A percentile compares a stretch with the other conserved stretches of the same genome.
Evolutionary conservation across 2,888 invertebrate genomes (phyloP).

Genomic region (Phalangium opilio): DNA sequence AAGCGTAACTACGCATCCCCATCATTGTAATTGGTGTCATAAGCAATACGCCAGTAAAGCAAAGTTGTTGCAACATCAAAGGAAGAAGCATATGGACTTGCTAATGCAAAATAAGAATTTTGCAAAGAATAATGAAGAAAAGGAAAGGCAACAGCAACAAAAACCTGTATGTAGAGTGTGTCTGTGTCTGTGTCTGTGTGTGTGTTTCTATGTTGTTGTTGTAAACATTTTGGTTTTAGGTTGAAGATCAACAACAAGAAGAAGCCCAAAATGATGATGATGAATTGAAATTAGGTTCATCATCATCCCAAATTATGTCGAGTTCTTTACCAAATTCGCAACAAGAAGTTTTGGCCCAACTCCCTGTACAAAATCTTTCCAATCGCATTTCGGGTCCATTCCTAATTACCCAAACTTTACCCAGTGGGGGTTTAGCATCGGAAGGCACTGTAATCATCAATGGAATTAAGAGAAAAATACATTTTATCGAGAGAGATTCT

Average conservation of each 20-base stretch:
- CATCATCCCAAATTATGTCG: too few species aligned
- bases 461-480: conserved; percentile 13
- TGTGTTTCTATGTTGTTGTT: too few species aligned
- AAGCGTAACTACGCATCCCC: conserved; percentile 51
- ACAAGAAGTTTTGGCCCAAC: not conserved
- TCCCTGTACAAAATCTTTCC: too few species aligned
- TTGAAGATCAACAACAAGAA: too few species aligned
- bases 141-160: too few species aligned
- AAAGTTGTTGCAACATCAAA: conserved; percentile 38
- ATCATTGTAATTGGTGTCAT: conserved; percentile 62
- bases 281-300: too few species aligned
- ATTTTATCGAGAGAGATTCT: conserved; percentile 13
- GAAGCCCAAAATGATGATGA: too few species aligned
- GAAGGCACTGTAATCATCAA: conserved; percentile 12
- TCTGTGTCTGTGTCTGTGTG: too few species aligned
- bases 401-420: conserved; percentile 9
- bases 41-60: conserved; percentile 70
- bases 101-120: conserved; percentile 12
- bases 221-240: too few species aligned
- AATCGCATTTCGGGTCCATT: conserved; percentile 12
- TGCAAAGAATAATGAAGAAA: too few species aligned
- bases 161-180: too few species aligned
- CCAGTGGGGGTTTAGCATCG: conserved; percentile 2
- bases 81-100: conserved; percentile 33
- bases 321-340: too few species aligned